phyloP scores from a whole-genome alignment of 1,140 invertebrate genomes.

The Drosophila elegans region DNA sequence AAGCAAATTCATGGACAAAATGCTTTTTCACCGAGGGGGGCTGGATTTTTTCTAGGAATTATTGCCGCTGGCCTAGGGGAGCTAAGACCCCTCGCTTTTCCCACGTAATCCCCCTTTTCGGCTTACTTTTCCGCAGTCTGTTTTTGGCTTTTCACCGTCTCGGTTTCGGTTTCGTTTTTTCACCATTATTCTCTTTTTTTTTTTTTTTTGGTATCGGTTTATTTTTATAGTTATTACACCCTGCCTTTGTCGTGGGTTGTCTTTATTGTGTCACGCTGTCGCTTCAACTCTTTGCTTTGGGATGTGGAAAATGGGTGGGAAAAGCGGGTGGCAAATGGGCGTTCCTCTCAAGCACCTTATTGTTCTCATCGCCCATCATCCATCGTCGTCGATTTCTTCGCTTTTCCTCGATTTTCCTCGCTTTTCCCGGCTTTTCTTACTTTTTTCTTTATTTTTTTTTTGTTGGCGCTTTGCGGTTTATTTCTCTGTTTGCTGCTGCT shows the following conservation, averaged over 20 bases:
- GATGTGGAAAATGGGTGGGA: background rate
- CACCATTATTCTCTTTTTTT: background rate
- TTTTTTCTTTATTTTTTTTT: background rate
- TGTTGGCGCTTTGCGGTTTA: conserved; percentile 42
- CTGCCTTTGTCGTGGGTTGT: conserved; percentile 66
- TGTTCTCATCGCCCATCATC: conserved; percentile 63
- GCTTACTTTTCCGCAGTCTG: conserved; percentile 5
- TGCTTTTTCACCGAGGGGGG: conserved; percentile 21
- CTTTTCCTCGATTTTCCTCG: background rate
- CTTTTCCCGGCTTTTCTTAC: conserved; percentile 7
- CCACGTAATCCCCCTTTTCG: conserved; percentile 6
- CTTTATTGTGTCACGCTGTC: conserved; percentile 73
- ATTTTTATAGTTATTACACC: conserved; percentile 80
- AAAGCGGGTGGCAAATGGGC: background rate
- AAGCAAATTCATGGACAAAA: conserved; percentile 51
- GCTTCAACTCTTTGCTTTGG: conserved; percentile 63
- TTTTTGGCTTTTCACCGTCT: conserved; percentile 8
- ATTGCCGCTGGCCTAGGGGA: conserved; percentile 4
- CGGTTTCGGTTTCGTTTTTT: conserved; percentile 2
- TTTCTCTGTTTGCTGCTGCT: conserved; percentile 40
- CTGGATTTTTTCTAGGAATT: conserved; percentile 1
- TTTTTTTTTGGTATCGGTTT: conserved; percentile 58
- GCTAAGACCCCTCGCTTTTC: background rate
- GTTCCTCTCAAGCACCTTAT: conserved; percentile 65
- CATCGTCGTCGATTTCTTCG: conserved; percentile 49